A percentile compares a stretch with the other conserved stretches of the same genome.
These are phyloP conservation scores for Lamellibrachia columna DNA, from an alignment of 2,888 invertebrate species.

Conservation along the genomic window DNA sequence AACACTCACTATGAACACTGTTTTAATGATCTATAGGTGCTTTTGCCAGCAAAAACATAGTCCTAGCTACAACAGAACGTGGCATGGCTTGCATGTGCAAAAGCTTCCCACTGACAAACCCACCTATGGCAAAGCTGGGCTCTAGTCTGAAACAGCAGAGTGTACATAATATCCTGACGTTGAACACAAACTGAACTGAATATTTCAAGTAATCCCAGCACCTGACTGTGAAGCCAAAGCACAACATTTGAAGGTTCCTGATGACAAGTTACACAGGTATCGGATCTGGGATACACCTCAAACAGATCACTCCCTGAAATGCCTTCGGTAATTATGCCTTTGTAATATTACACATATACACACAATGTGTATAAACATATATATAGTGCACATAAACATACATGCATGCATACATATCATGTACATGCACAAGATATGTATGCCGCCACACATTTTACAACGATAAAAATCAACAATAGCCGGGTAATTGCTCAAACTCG, in stretches of 20 bases:
- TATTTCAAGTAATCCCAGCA: background rate
- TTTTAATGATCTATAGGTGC: background rate
- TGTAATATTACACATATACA: too few relatives aligned
- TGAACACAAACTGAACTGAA: background rate
- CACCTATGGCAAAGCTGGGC: background rate
- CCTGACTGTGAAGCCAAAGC: background rate
- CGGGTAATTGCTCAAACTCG: too few relatives aligned
- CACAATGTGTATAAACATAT: too few relatives aligned
- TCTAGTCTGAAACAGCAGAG: background rate
- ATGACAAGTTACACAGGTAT: background rate
- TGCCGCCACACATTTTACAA: too few relatives aligned
- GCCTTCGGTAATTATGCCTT: too few relatives aligned
- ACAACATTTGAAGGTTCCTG: background rate
- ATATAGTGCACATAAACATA: too few relatives aligned
- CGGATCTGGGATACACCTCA: too few relatives aligned
- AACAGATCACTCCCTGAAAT: too few relatives aligned
- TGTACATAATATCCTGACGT: background rate
- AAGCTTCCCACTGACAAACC: background rate
- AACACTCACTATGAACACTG: background rate
- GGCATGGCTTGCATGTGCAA: background rate
- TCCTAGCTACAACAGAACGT: background rate
- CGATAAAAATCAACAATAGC: too few relatives aligned
- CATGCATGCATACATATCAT: too few relatives aligned
- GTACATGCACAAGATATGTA: too few relatives aligned
- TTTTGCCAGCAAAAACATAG: slow-evolving; percentile 5